These are phyloP conservation scores for Girardinichthys multiradiatus DNA, from an alignment of 2,113 vertebrate genomes.

Conservation along the genomic window DNA sequence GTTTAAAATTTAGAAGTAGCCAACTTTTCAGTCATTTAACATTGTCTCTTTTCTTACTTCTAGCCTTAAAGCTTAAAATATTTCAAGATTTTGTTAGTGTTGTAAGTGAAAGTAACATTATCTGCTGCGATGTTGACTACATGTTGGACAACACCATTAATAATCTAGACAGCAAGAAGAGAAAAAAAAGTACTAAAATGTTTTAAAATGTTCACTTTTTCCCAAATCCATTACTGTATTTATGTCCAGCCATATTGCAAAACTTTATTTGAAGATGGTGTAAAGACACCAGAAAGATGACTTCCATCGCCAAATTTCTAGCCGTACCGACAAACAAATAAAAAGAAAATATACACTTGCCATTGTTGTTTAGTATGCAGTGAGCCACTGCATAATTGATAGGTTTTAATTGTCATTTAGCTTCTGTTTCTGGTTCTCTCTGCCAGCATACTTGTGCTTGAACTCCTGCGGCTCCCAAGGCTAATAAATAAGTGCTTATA, in stretches of 20 bases:
- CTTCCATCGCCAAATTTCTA: not conserved
- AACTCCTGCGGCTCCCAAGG: conserved; percentile 45
- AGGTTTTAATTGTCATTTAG: conserved; percentile 32
- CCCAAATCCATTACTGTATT: too few relatives aligned
- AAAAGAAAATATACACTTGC: not conserved
- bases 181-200: too few relatives aligned
- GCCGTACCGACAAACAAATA: not conserved
- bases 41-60: not conserved
- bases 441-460: conserved; percentile 25
- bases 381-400: conserved; percentile 40
- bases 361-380: conserved; percentile 6
- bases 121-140: not conserved
- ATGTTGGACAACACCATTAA: not conserved
- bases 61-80: not conserved
- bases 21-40: not conserved
- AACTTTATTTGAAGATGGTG: not conserved
- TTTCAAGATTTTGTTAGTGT: not conserved
- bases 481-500: conserved; percentile 76
- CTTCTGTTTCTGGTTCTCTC: conserved; percentile 26
- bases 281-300: not conserved
- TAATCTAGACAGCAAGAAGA: not conserved
- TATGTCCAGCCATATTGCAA: not conserved
- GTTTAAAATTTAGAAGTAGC: too few relatives aligned
- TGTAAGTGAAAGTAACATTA: not conserved
- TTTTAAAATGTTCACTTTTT: too few relatives aligned